A percentile compares a stretch with the other conserved stretches of the same genome.
phyloP scores from a whole-genome alignment of 2,797 vertebrate species.

The Distichodus sexfasciatus region DNA sequence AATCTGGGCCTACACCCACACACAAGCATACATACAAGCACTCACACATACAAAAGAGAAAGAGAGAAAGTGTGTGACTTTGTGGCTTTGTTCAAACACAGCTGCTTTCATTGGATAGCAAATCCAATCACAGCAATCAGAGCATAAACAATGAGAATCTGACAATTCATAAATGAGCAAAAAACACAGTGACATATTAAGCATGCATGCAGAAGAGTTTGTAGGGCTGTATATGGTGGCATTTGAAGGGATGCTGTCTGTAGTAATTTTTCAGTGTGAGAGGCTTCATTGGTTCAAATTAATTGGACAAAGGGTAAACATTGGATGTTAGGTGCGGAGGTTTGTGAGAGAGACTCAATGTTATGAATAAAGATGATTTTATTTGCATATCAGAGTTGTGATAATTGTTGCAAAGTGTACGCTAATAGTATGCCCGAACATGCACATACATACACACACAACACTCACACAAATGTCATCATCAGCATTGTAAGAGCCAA shows the following conservation, averaged over 20 bases:
- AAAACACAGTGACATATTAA: background rate
- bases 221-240: background rate
- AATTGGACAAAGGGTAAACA: conserved; percentile 28
- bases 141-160: conserved; percentile 39
- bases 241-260: conserved; percentile 13
- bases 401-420: conserved; percentile 42
- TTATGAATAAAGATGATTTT: conserved; percentile 50
- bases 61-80: conserved; percentile 30
- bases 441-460: conserved; percentile 37
- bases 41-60: conserved; percentile 35
- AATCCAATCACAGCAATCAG: conserved; percentile 31
- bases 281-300: conserved; percentile 3
- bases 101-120: conserved; percentile 45
- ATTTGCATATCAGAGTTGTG: conserved; percentile 33
- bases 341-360: conserved; percentile 2
- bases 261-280: conserved; percentile 19
- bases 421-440: conserved; percentile 36
- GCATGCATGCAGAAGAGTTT: background rate
- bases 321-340: conserved; percentile 11
- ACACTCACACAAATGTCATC: conserved; percentile 79
- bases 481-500: conserved; percentile 78
- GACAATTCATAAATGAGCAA: conserved; percentile 20
- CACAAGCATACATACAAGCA: conserved; percentile 48
- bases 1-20: conserved; percentile 68
- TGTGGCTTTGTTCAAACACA: conserved; percentile 46